Conservation (phyloP, 2,888 invertebrate species). For the Chelonus formosanus region DNA sequence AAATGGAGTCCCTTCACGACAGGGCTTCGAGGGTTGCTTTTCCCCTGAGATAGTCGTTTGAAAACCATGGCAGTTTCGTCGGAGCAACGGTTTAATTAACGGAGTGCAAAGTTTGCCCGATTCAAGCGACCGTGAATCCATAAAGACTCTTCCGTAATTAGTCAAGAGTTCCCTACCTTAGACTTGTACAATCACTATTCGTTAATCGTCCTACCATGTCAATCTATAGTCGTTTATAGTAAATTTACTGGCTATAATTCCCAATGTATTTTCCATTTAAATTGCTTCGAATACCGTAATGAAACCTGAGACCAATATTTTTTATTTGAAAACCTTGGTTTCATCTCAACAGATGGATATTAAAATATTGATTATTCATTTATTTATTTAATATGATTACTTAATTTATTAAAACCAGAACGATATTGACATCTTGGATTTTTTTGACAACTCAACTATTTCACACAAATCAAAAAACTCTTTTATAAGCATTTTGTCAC, state of each 20-base stretch:
- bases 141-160: constrained; percentile 33
- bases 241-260: constrained; percentile 3
- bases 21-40: constrained; percentile 18
- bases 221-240: constrained; percentile 12
- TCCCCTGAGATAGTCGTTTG: constrained; percentile 26
- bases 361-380: too few species aligned
- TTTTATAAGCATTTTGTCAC: too few species aligned
- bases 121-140: constrained; percentile 34
- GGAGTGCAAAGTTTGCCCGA: constrained; percentile 32
- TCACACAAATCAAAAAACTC: too few species aligned
- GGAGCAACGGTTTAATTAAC: constrained; percentile 33
- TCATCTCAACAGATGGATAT: too few species aligned
- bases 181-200: constrained; percentile 28
- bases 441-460: too few species aligned
- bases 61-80: constrained; percentile 26
- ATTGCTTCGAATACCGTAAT: background rate
- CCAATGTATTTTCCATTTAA: background rate
- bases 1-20: constrained; percentile 18
- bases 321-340: too few species aligned
- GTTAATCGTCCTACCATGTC: constrained; percentile 27
- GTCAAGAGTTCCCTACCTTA: constrained; percentile 27
- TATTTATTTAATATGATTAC: too few species aligned
- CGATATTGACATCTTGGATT: too few species aligned
- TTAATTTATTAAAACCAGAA: too few species aligned
- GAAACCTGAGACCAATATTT: background rate